phyloP scores from a whole-genome alignment of 2,797 vertebrate genomes.

The Hoplostethus mediterraneus region DNA sequence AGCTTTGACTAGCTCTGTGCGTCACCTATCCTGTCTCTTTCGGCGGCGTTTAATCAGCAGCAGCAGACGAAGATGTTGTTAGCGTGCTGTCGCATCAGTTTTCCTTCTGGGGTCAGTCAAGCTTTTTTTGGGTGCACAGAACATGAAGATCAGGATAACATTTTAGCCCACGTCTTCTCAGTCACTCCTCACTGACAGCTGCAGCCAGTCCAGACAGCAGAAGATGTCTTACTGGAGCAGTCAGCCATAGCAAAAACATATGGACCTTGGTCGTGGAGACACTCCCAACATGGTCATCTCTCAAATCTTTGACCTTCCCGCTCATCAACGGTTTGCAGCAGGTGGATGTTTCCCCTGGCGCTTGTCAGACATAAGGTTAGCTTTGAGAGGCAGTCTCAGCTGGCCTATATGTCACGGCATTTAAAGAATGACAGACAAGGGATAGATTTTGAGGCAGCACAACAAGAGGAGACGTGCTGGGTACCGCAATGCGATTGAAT shows the following conservation, averaged over 20 bases:
- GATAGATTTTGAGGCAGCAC: slow-evolving; percentile 5
- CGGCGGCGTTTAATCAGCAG: not conserved
- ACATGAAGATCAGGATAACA: not conserved
- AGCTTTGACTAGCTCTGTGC: not conserved
- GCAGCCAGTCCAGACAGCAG: slow-evolving; percentile 11
- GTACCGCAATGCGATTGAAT: not conserved
- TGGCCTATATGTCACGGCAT: not conserved
- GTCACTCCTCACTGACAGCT: slow-evolving; percentile 9
- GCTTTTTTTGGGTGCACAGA: not conserved
- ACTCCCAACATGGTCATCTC: not conserved
- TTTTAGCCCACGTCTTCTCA: not conserved
- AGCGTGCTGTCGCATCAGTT: not conserved
- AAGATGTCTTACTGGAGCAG: slow-evolving; percentile 17
- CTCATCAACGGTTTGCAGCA: not conserved
- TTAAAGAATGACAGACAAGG: not conserved
- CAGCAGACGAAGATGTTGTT: not conserved
- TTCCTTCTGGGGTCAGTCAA: not conserved
- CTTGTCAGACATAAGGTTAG: not conserved
- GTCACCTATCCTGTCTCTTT: not conserved
- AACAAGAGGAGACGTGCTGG: not conserved
- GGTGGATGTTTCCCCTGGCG: not conserved
- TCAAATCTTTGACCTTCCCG: not conserved
- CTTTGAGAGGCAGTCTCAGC: not conserved
- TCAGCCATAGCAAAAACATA: slow-evolving; percentile 27
- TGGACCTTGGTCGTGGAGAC: too few relatives aligned